phyloP scores from a whole-genome alignment of 1,140 invertebrate species.

The Chymomyza costata region DNA sequence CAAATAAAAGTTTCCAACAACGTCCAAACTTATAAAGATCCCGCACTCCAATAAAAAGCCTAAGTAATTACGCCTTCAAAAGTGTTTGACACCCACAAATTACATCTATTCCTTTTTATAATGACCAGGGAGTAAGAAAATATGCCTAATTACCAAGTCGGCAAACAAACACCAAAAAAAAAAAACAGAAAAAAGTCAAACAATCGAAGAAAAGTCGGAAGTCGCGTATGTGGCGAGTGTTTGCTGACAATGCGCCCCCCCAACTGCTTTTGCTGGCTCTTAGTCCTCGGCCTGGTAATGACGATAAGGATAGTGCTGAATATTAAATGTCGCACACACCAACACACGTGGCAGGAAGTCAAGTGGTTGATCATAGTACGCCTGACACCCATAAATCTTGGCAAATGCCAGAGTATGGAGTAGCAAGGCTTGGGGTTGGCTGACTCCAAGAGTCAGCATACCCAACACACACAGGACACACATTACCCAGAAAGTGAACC shows the following conservation, averaged over 20 bases:
- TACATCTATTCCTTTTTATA: no score
- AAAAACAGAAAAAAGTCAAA: constrained; percentile 4
- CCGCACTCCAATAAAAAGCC: no score
- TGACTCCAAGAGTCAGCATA: no score
- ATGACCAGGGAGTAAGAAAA: no score
- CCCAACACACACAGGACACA: neutral
- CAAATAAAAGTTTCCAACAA: no score
- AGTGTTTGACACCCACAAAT: no score
- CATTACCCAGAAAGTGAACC: neutral
- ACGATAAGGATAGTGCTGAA: constrained; percentile 50
- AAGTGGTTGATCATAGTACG: constrained; percentile 73
- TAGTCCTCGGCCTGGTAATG: no score
- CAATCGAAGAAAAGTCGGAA: constrained; percentile 35
- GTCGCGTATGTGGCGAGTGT: constrained; percentile 63
- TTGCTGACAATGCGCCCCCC: constrained; percentile 24
- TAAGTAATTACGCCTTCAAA: no score
- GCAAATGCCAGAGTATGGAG: constrained; percentile 51
- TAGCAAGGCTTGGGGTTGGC: neutral
- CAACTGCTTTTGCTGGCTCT: no score
- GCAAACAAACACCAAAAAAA: no score
- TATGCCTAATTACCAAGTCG: no score
- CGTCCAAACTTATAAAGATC: no score
- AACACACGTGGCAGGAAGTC: constrained; percentile 72
- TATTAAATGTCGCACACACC: constrained; percentile 55
- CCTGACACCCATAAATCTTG: constrained; percentile 71